A percentile compares a stretch with the other conserved stretches of the same genome.
Conservation (phyloP, 2,888 invertebrate genomes). For the Agrotis ipsilon region DNA sequence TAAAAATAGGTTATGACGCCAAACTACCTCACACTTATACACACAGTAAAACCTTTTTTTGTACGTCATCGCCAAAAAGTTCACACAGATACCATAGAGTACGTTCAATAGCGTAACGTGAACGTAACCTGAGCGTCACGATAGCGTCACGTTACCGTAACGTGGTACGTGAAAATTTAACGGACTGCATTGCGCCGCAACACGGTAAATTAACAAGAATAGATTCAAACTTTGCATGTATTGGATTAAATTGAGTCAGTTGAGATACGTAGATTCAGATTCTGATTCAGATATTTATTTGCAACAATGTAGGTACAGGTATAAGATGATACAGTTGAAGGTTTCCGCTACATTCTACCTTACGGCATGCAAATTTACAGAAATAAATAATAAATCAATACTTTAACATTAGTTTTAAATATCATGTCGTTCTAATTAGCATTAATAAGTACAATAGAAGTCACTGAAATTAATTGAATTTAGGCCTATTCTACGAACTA, state of each 20-base stretch:
- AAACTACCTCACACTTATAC: slow-evolving; percentile 1
- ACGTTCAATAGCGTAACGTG: slow-evolving; percentile 42
- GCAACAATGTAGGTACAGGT: no score
- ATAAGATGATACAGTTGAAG: no score
- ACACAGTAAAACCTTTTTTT: slow-evolving; percentile 12
- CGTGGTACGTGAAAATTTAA: slow-evolving; percentile 51
- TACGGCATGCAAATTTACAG: no score
- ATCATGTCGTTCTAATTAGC: no score
- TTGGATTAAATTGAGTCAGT: not conserved
- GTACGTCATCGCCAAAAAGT: slow-evolving; percentile 22
- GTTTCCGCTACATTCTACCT: no score
- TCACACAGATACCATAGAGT: slow-evolving; percentile 20
- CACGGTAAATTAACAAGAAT: slow-evolving; percentile 46
- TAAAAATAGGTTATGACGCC: slow-evolving; percentile 40
- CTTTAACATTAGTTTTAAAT: no score
- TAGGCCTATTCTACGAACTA: no score
- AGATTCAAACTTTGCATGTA: slow-evolving; percentile 17
- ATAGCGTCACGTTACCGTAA: slow-evolving; percentile 39
- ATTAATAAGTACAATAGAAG: no score
- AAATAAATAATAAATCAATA: no score
- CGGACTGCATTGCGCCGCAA: slow-evolving; percentile 60
- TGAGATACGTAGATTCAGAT: no score
- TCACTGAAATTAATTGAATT: no score
- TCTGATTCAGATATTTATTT: no score
- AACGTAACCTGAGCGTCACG: slow-evolving; percentile 18